A percentile compares a stretch with the other conserved stretches of the same genome.
Conservation (phyloP, 2,888 invertebrate species). For the Euproctis similis region DNA sequence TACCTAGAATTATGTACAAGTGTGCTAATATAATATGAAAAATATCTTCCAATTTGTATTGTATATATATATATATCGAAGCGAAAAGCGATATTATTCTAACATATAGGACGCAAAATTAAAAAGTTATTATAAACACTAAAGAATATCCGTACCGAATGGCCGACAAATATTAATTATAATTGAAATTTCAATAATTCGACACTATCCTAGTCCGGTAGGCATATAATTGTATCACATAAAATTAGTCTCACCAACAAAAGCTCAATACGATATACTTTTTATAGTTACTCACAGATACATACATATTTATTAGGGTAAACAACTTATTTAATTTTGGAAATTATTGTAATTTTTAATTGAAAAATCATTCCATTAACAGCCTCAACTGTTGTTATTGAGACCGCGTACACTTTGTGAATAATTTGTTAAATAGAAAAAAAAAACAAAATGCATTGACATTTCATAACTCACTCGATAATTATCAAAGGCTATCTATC, state of each 20-base stretch:
- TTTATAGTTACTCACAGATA: too few species aligned
- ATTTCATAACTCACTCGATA: too few species aligned
- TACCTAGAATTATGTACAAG: slow-evolving; percentile 54
- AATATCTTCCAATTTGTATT: slow-evolving; percentile 40
- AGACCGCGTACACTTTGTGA: too few species aligned
- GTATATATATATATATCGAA: slow-evolving; percentile 33
- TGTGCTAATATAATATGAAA: slow-evolving; percentile 43
- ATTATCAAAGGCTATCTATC: too few species aligned
- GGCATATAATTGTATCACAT: too few species aligned
- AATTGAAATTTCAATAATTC: slow-evolving; percentile 21
- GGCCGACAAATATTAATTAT: slow-evolving; percentile 15
- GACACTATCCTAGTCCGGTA: slow-evolving; percentile 17
- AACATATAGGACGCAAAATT: slow-evolving; percentile 36
- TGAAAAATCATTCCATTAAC: too few species aligned
- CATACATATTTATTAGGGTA: too few species aligned
- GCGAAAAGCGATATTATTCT: slow-evolving; percentile 32
- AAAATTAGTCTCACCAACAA: too few species aligned
- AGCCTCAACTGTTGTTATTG: too few species aligned
- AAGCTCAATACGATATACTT: too few species aligned
- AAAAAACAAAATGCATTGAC: slow-evolving; percentile 14
- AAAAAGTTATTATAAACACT: slow-evolving; percentile 27
- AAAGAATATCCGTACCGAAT: slow-evolving; percentile 21
- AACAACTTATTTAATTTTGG: too few species aligned
- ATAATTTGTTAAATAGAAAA: slow-evolving; percentile 32
- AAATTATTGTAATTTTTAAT: too few species aligned